Base-by-base conservation (phyloP, 2,797 vertebrate genomes). In the Sciurus vulgaris region DNA sequence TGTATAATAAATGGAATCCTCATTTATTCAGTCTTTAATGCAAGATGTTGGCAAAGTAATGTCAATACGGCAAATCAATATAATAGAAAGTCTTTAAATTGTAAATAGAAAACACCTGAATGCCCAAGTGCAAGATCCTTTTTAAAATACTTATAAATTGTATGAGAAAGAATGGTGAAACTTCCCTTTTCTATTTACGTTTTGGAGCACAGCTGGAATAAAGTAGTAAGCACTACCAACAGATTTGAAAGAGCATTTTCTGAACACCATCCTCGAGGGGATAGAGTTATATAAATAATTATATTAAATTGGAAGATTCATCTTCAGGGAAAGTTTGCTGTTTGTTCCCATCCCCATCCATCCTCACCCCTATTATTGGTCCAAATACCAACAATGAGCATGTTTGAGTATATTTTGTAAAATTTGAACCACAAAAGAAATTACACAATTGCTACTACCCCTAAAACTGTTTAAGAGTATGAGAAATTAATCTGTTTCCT, bases 221-320 rank as follows among this genome's bases (percentile, higher is more conserved):
- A 96, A 78, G 70, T 74, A 97, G 87, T 59, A 83, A 22, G 0
- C 8, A 79, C 59, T 8, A 28, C 35, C 22, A 81, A 89, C 1
- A 26, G 44, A 51, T 15, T 59, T n/a, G 4, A 30, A 76, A 84
- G 26, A 74, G 17, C 65, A n/a, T 67, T n/a, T 67, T 67, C 65
- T 67, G 33, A 97, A 96, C 88, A 97, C 83, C 73, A 83, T 35
- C 91, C 81, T 47, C 94, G 59, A 91, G 47, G 59, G 59, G 59
- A 61, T 61, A 3, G 8, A 61, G 26, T 61, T 61, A 61, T 61
- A 61, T 61, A 61, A 22, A 56, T 56, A 56, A 61, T 26, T 61
- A 61, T 26, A 61, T 61, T 72, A 56, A 69, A 65, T 5, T 74
- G 41, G 6, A 86, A 93, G 54, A 82, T 77, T 94, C 30, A 28